Evolutionary conservation across 2,113 vertebrate genomes (phyloP).

Genomic region (Baryphthengus martii): DNA sequence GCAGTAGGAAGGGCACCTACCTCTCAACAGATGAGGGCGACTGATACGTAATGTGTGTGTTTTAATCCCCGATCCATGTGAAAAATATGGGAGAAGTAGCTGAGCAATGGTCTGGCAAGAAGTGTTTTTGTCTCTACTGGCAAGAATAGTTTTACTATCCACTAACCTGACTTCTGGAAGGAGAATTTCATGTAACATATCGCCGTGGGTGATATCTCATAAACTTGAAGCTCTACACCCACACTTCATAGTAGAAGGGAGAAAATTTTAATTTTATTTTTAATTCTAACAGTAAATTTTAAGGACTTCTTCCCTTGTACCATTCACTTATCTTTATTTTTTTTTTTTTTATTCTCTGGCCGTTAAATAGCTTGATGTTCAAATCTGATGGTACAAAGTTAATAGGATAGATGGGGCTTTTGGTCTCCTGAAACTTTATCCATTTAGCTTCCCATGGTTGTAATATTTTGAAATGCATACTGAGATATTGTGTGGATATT

Average conservation of each 20-base stretch:
- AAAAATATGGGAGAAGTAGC: neutral
- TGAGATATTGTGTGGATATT: neutral
- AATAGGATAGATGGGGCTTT: neutral
- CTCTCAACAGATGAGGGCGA: neutral
- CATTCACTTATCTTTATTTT: neutral
- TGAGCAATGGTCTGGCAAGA: neutral
- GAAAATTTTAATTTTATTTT: neutral
- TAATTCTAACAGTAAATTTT: neutral
- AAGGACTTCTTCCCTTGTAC: neutral
- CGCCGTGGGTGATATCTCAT: neutral
- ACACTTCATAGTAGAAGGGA: neutral
- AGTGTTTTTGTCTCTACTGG: neutral
- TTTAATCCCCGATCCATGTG: neutral
- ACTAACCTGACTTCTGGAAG: neutral
- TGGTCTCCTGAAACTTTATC: neutral
- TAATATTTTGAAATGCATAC: neutral
- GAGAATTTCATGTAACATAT: neutral
- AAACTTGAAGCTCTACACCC: neutral
- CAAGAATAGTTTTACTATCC: neutral
- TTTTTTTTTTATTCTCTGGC: neutral
- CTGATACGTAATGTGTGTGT: accelerated
- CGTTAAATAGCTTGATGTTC: neutral
- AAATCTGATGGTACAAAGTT: neutral
- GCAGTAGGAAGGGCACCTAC: neutral
- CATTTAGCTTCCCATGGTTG: neutral